Evolutionary conservation across 2,113 vertebrate genomes (phyloP), one percentile per base, ranked within the genome.

Genomic region (Girardinichthys multiradiatus): DNA sequence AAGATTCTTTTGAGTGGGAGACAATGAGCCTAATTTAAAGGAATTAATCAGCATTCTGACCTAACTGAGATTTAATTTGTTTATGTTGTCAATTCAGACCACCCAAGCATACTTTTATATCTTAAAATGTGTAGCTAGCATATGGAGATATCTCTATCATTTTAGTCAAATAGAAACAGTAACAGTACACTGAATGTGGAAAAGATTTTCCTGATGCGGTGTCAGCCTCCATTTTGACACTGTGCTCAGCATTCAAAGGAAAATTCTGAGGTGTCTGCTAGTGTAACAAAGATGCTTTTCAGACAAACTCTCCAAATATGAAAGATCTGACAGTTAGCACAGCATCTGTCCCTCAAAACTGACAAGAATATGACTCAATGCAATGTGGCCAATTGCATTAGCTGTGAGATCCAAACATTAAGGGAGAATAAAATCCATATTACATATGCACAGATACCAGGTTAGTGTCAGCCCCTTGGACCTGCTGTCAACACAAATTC

Each of bases 261-360:
- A 54, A 0, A 31, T 0, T 21, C 48, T 67, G 71, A 59, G 48
- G 64, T 0, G 12, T 45, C 57, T 73, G 45, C 35, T 65, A 27
- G 63, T 77, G 33, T 30, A 59, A 80, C 66, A 70, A 4, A 51
- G 64, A 72, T 64, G 61, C 64, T 59, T 66, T 30, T 54, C 29
- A 37, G 24, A 64, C 45, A 68, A 26, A 37, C 35, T 24, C 65
- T 77, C 57, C 65, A 63, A 66, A 78, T 39, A 27, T 51, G 42
- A 31, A 64, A 33, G 72, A 54, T 72, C 27, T 57, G 72, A 86
- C 64, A 31, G 74, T 14, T 9, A 54, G 5, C 13, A 21, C 69
- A 39, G 33, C 76, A 61, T 39, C 57, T 62, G 33, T 21, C 29
- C 68, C 42, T 51, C 17, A 76, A 78, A 64, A 57, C 54, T 59